phyloP scores from a whole-genome alignment of 2,888 invertebrate species.

The Caenorhabditis afra region DNA sequence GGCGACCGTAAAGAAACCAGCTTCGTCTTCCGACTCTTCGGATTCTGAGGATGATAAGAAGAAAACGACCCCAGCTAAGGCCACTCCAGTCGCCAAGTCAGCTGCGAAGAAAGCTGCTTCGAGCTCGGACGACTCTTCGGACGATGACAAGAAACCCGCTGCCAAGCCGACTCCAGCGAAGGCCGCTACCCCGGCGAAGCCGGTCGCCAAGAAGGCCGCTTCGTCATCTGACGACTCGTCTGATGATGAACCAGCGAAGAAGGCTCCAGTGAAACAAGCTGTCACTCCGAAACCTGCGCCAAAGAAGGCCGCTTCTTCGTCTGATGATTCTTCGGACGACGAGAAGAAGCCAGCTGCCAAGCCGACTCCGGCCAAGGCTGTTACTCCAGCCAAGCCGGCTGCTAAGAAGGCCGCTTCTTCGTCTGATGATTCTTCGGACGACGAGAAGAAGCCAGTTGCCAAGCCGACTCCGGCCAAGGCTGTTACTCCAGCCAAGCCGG shows the following conservation, averaged over 20 bases:
- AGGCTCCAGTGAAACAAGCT: constrained; percentile 30
- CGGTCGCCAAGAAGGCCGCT: constrained; percentile 59
- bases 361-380: constrained; percentile 35
- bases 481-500: constrained; percentile 15
- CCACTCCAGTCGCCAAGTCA: constrained; percentile 5
- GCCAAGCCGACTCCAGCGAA: constrained; percentile 43
- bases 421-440: constrained; percentile 32
- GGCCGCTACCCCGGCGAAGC: constrained; percentile 5
- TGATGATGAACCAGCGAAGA: constrained; percentile 42
- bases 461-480: constrained; percentile 14
- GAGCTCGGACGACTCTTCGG: constrained; percentile 5
- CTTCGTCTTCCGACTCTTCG: too few relatives aligned
- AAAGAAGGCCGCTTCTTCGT: constrained; percentile 45
- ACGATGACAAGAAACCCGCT: constrained; percentile 56
- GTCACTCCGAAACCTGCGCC: constrained; percentile 18
- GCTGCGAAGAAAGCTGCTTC: neutral
- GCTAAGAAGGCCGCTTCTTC: constrained; percentile 53
- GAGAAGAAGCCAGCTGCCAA: constrained; percentile 45
- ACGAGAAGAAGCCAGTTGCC: constrained; percentile 11
- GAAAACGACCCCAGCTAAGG: constrained; percentile 7
- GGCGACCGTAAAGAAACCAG: too few relatives aligned
- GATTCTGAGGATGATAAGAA: too few relatives aligned
- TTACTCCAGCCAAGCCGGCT: constrained; percentile 35
- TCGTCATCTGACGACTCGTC: constrained; percentile 48
- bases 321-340: constrained; percentile 55